Base-by-base conservation (phyloP, 2,113 vertebrate genomes). In the Aptenodytes patagonicus region DNA sequence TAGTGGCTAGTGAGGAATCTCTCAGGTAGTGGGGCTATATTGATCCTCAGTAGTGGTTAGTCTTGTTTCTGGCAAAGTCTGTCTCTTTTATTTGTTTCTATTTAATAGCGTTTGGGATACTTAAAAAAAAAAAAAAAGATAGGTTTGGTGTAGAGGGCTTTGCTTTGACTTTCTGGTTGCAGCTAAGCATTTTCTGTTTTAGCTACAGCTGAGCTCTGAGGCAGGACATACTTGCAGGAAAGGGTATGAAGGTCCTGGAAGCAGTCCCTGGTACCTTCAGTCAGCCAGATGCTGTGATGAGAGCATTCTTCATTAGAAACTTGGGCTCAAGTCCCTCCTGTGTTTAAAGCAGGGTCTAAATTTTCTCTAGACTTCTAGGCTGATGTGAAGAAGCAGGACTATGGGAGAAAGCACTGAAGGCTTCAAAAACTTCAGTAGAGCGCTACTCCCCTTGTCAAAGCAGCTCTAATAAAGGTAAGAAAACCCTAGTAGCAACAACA, bases 31-130 rank as follows among this genome's bases (percentile, higher is more conserved):
- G 6, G 5, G 4, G 9, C 11, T 75, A 1, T 25, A 14, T 2
- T 38, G 15, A 16, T 38, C 66, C 11, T 49, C 5, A 32, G 7
- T 5, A 40, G 13, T 7, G 57, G 7, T 14, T 34, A 57, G 2
- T 11, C 9, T 57, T 61, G 1, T 19, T 49, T 60, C 36, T 64
- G 16, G 38, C 7, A 55, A 71, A 69, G 29, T 42, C 3, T 14
- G 0, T 51, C 5, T 44, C 28, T 17, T 9, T 62, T 4, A 11
- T 2, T 24, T 49, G 5, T 31, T 61, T 62, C 0, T 8, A 1
- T 34, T 24, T 47, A 32, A 64, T 13, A 11, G 5, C 2, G 0
- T 42, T 61, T 28, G 9, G 4, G 4, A 17, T 24, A 4, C 6
- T 31, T 84, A 4, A 36, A 42, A 24, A 38, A 61, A 26, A n/a